Conservation (phyloP, 2,113 vertebrate species). For the Marmota flaviventris region DNA sequence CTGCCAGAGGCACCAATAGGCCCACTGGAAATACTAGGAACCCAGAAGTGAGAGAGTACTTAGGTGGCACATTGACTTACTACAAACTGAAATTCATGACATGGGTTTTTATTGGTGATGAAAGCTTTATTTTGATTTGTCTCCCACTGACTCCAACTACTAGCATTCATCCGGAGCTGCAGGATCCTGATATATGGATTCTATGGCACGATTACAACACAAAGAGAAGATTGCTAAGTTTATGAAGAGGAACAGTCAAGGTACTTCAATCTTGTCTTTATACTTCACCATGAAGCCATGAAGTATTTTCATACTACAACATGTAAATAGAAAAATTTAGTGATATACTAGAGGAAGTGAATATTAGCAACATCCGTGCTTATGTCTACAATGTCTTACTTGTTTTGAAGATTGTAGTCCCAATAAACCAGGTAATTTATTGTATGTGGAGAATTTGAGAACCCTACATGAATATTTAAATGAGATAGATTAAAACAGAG, state of each 20-base stretch:
- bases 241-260: not conserved
- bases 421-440: not conserved
- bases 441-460: not conserved
- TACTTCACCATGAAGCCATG: not conserved
- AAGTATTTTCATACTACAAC: not conserved
- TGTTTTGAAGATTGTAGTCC: not conserved
- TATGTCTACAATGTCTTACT: not conserved
- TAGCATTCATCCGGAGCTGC: not conserved
- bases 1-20: not conserved
- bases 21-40: slow-evolving; percentile 24
- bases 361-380: not conserved
- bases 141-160: not conserved
- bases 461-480: not conserved
- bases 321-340: not conserved
- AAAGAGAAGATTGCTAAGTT: not conserved
- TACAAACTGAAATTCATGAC: not conserved
- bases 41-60: not conserved
- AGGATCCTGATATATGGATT: not conserved
- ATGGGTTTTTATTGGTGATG: not conserved
- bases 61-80: not conserved
- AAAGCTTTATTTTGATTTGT: not conserved
- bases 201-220: not conserved
- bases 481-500: not conserved
- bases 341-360: not conserved
- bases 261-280: not conserved